Conservation (phyloP, 2,888 invertebrate species). For the Pharmacophagus antenor region DNA sequence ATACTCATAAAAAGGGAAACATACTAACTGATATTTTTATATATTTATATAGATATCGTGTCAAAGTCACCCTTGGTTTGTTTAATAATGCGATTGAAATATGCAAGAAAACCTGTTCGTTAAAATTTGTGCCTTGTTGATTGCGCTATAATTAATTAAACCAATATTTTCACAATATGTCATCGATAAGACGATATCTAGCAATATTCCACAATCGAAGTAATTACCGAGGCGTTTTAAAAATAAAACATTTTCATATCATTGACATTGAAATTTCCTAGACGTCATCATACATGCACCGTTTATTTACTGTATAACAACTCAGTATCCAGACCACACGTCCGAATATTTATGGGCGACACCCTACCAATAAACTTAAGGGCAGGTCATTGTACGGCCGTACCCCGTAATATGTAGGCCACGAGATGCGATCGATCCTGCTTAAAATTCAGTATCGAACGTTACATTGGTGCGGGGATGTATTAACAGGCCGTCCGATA, state of each 20-base stretch:
- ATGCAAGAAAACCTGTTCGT: no score
- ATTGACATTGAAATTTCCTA: neutral
- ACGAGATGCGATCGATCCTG: conserved; percentile 60
- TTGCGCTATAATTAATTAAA: no score
- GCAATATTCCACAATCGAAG: no score
- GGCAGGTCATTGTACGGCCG: conserved; percentile 47
- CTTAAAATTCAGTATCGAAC: conserved; percentile 67
- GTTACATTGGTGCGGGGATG: conserved; percentile 46
- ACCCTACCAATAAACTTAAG: conserved; percentile 46
- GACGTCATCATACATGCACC: conserved; percentile 10
- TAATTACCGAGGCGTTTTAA: neutral
- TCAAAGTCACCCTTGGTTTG: no score
- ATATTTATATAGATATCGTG: no score
- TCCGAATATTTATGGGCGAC: conserved; percentile 41
- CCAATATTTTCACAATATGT: no score
- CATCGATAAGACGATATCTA: no score
- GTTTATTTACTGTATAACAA: conserved; percentile 13
- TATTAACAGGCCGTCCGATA: conserved; percentile 33
- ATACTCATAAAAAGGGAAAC: no score
- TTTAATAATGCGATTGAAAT: no score
- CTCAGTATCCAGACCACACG: conserved; percentile 37
- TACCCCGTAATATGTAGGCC: conserved; percentile 57
- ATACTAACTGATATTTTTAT: no score
- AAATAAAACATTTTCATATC: neutral
- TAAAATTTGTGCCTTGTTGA: no score